Evolutionary conservation across 1,140 invertebrate species (phyloP).

Genomic region (Meloidogyne exigua): DNA sequence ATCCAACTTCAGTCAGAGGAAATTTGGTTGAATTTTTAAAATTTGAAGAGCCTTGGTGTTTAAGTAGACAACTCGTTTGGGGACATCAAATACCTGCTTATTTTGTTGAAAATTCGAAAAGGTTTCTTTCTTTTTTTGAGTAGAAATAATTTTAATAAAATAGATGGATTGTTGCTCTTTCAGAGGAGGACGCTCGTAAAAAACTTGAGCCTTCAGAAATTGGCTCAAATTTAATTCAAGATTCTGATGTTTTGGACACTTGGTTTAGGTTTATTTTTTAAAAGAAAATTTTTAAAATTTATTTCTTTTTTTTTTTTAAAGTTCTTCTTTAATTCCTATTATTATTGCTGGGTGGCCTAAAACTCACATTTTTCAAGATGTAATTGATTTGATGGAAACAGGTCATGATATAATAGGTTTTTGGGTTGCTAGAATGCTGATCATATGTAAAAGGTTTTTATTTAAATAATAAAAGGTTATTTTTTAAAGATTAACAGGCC

Average conservation of each 20-base stretch:
- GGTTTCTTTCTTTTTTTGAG: not conserved
- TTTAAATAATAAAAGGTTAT: not conserved
- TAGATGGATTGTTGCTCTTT: conserved; percentile 44
- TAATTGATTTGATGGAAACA: conserved; percentile 84
- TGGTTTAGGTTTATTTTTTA: conserved; percentile 74
- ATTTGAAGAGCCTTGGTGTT: conserved; percentile 71
- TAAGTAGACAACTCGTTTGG: conserved; percentile 89
- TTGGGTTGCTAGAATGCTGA: conserved; percentile 95
- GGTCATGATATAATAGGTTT: conserved; percentile 98
- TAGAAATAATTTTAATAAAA: not conserved
- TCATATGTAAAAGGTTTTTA: conserved; percentile 80
- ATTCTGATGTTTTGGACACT: conserved; percentile 95
- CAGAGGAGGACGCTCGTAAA: conserved; percentile 29
- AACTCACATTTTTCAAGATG: conserved; percentile 73
- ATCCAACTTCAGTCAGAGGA: conserved; percentile 91
- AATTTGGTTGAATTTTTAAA: conserved; percentile 80
- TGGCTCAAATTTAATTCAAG: conserved; percentile 64
- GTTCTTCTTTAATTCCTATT: conserved; percentile 93
- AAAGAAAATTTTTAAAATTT: conserved; percentile 7
- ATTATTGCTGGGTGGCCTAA: conserved; percentile 85
- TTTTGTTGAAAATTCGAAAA: conserved; percentile 54
- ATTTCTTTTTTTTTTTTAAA: conserved; percentile 62
- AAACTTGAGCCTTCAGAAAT: conserved; percentile 20
- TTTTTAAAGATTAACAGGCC: conserved; percentile 35
- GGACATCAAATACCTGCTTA: conserved; percentile 97